Percentiles rank a stretch among this genome's conserved stretches.
These are phyloP conservation scores for Prochilodus magdalenae DNA, from an alignment of 2,113 vertebrate genomes.

Conservation along the genomic window DNA sequence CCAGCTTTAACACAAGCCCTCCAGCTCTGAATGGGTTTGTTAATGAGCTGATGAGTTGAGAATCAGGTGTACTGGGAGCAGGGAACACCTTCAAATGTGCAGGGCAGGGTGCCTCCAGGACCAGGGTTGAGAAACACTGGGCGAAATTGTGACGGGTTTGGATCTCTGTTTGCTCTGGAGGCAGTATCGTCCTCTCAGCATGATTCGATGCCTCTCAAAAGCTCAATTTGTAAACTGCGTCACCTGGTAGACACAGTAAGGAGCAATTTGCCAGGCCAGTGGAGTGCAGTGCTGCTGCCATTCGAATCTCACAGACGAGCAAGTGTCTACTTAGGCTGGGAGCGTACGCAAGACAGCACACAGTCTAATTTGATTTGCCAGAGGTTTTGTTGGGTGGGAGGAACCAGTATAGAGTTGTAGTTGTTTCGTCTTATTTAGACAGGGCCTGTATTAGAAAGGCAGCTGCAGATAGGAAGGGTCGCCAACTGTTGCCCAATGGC, in stretches of 20 bases:
- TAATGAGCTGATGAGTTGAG: no score
- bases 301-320: constrained; percentile 35
- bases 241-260: constrained; percentile 18
- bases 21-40: no score
- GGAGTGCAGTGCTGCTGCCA: not conserved
- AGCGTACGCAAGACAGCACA: not conserved
- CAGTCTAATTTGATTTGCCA: not conserved
- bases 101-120: no score
- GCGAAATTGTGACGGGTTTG: no score
- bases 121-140: no score
- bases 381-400: constrained; percentile 8
- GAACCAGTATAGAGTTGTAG: not conserved
- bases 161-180: not conserved
- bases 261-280: constrained; percentile 35
- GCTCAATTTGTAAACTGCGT: not conserved
- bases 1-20: no score
- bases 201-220: constrained; percentile 2
- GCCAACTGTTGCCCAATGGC: not conserved
- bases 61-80: no score
- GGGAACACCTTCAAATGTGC: no score
- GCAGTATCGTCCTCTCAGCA: not conserved
- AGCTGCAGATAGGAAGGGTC: not conserved
- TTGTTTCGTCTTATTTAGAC: not conserved
- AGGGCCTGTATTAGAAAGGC: not conserved
- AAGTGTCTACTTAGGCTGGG: constrained; percentile 19